A percentile compares a stretch with the other conserved stretches of the same genome.
Evolutionary conservation across 2,888 invertebrate genomes (phyloP).

Genomic region (Drosophila dives): DNA sequence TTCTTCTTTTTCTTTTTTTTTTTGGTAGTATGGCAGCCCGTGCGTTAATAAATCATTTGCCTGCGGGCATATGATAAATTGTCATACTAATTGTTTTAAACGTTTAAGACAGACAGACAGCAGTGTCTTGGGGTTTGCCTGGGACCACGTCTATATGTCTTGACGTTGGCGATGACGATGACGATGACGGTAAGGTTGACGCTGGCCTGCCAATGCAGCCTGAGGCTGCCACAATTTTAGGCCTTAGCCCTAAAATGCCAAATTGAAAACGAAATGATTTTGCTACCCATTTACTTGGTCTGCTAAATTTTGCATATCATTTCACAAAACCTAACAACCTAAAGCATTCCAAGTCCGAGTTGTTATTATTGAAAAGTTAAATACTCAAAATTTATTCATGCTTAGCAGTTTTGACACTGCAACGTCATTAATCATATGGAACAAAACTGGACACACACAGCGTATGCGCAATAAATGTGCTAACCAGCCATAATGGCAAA

Average conservation of each 20-base stretch:
- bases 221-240: conserved; percentile 45
- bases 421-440: conserved; percentile 59
- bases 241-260: conserved; percentile 42
- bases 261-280: conserved; percentile 51
- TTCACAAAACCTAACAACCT: conserved; percentile 26
- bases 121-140: conserved; percentile 21
- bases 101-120: conserved; percentile 58
- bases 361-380: neutral
- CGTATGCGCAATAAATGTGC: conserved; percentile 43
- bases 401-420: neutral
- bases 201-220: conserved; percentile 42
- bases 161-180: conserved; percentile 2
- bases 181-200: conserved; percentile 27
- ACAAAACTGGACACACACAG: conserved; percentile 19
- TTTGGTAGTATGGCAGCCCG: conserved; percentile 27
- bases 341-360: conserved; percentile 14
- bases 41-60: conserved; percentile 75
- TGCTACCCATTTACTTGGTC: conserved; percentile 55
- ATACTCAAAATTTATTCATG: neutral
- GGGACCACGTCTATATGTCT: conserved; percentile 12
- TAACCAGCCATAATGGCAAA: conserved; percentile 32
- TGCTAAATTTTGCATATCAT: conserved; percentile 65
- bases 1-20: neutral
- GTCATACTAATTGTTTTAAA: conserved; percentile 82
- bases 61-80: conserved; percentile 81